Evolutionary conservation across 1,140 invertebrate genomes (phyloP), one percentile per base, ranked within the genome.

Genomic region (Formica selysi): DNA sequence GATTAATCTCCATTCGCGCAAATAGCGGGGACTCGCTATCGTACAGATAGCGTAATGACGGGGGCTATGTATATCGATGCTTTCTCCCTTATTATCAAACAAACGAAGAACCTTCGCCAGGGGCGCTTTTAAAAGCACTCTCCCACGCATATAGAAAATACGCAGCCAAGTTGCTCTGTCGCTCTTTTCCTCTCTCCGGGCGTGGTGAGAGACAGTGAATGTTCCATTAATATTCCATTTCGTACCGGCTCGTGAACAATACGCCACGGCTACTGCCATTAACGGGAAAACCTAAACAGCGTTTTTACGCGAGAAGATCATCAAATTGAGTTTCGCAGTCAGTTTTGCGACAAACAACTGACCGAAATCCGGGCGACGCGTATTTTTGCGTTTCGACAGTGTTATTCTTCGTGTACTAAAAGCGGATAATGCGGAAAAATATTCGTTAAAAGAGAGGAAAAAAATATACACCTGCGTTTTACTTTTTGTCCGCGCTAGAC

Each of bases 51-150:
- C 22, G 79, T 10, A 51, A 67, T 38, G 22, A 38, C n/a, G 26
- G n/a, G 0, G 4, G 3, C 32, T 32, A 7, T 36, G 19, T 26
- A 44, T 36, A 83, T 73, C 29, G 67, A 61, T 48, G 79, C 68
- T 83, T 73, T 83, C 16, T 48, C 44, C 61, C 79, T 62, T 74
- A 83, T 83, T 83, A 74, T 83, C 68, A 83, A 83, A 83, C 68
- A 74, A 83, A 83, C 54, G 22, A 68, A 83, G 54, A 32, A 13
- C 26, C 7, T 22, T 61, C 19, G 26, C 48, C 29, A 38, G 16
- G 48, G 48, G 68, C 38, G 57, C 68, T 83, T 83, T 83, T 74
- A 83, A 74, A 83, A 83, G 68, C 68, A 73, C 54, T 83, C 68
- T 48, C 19, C 36, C 26, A 44, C n/a, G 48, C 4, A 54, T 70